phyloP scores from a whole-genome alignment of 2,888 invertebrate species.

The Agrotis puta region DNA sequence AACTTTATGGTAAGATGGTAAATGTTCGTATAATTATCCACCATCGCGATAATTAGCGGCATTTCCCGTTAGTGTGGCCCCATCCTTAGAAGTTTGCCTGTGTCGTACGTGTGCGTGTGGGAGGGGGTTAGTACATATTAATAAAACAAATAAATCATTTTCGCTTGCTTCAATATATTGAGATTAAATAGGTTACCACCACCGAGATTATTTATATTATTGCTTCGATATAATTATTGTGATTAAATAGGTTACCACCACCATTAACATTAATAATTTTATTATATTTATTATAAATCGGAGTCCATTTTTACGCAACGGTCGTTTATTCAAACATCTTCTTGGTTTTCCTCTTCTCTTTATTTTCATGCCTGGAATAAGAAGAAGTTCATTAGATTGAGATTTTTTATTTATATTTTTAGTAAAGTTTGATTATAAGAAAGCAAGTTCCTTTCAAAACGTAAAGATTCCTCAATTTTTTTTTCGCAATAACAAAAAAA shows the following conservation, averaged over 20 bases:
- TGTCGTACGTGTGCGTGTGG: background rate
- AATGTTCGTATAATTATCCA: too few relatives aligned
- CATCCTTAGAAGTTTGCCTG: too few relatives aligned
- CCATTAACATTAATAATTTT: conserved; percentile 19
- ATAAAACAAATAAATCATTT: conserved; percentile 26
- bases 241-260: conserved; percentile 41
- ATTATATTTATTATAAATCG: conserved; percentile 4
- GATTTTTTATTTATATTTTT: background rate
- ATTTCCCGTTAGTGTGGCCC: too few relatives aligned
- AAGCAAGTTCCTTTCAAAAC: too few relatives aligned
- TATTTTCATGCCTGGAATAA: conserved; percentile 16
- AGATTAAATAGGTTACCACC: conserved; percentile 36
- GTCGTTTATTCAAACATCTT: background rate
- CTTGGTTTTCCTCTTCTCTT: background rate
- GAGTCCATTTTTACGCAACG: conserved; percentile 42
- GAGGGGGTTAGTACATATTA: background rate
- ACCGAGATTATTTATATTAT: conserved; percentile 31
- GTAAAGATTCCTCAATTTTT: too few relatives aligned
- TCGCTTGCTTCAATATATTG: conserved; percentile 59
- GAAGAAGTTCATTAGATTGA: background rate
- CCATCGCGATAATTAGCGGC: too few relatives aligned
- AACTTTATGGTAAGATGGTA: too few relatives aligned
- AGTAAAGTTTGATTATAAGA: too few relatives aligned
- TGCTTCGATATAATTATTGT: conserved; percentile 54
- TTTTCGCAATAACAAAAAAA: background rate